Base-by-base conservation (phyloP, 2,797 vertebrate genomes). In the Sebastes flavidus region DNA sequence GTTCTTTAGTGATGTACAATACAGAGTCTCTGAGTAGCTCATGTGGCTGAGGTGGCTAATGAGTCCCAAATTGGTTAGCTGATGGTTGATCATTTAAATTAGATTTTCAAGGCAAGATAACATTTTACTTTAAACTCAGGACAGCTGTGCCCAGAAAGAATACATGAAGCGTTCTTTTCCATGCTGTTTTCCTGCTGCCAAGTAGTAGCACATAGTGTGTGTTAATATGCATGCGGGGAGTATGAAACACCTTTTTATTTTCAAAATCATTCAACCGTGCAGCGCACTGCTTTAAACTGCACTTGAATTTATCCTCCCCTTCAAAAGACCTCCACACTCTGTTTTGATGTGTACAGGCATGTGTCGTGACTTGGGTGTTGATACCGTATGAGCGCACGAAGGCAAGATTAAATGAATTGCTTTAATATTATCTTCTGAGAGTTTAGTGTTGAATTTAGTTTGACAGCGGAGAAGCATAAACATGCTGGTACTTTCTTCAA, bases 181-280 rank as follows among this genome's bases (percentile, higher is more conserved):
- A 27, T 71, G 46, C 18, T 20, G n/a, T 76, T 65, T 54, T 65
- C 63, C 65, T 38, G 54, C 62, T 68, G 22, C 34, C 58, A n/a
- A 32, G 27, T 61, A 72, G 74, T 71, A 84, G 79, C 72, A 54
- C 58, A 20, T 65, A 80, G 20, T 72, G n/a, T 55, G 54, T 67
- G 52, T 90, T 70, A 88, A 87, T 88, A 88, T 88, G 75, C 80
- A 90, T 80, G 72, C 71, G 3, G 60, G 71, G 20, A 16, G 25
- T 32, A 18, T 42, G 78, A 71, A 20, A 54, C 60, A 74, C 54
- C 25, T 54, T 82, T 69, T 75, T 38, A 74, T 71, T 88, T 77
- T 69, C 54, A 2, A 49, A 73, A 36, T 65, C 70, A 65, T 32
- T 86, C 78, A 80, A 32, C 46, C 67, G 1, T 78, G 54, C 58